Base-by-base conservation (phyloP, 2,888 invertebrate genomes). In the Pollenia amentaria region DNA sequence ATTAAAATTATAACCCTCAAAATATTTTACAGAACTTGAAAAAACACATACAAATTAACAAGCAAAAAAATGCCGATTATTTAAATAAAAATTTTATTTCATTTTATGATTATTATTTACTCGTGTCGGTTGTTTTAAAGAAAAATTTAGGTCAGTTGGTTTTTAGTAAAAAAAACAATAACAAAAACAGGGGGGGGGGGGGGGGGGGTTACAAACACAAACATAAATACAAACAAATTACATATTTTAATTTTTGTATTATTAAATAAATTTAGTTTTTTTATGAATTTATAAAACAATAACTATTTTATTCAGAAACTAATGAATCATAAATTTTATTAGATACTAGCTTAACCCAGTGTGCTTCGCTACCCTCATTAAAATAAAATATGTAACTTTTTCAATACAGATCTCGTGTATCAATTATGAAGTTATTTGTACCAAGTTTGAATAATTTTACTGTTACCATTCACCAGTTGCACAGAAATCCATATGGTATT, bases 61-160 rank as follows among this genome's bases (percentile, higher is more conserved):
- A 57, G 40, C 1, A 7, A 38, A 48, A n/a, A 55, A 38, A 57
- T 67, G 46, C 21, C 21, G 16, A 77, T 53, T 44, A 46, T 29
- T 65, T 77, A 42, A 51, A 65, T 14, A 57, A 18, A 60, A 55
- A 48, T 18, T 48, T 69, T 48, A 57, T 78, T 67, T 73, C 48
- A 67, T 75, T 75, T 12, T 62, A 53, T 70, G 57, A 77, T 62
- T 70, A 57, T 46, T 46, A 18, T 11, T 18, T 21, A 44, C 16
- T 44, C n/a, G 18, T 51, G 38, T 18, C 16, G 21, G 29, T 53
- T 46, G 42, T 57, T 57, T 46, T 51, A 65, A 73, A 21, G 7
- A 8, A 42, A 55, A 77, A 83, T 77, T 77, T 69, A 72, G 83
- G 83, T 83, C 83, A 83, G 72, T 46, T 48, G 57, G 70, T 57